phyloP scores from a whole-genome alignment of 2,113 vertebrate species.

The Bambusicola thoracicus region DNA sequence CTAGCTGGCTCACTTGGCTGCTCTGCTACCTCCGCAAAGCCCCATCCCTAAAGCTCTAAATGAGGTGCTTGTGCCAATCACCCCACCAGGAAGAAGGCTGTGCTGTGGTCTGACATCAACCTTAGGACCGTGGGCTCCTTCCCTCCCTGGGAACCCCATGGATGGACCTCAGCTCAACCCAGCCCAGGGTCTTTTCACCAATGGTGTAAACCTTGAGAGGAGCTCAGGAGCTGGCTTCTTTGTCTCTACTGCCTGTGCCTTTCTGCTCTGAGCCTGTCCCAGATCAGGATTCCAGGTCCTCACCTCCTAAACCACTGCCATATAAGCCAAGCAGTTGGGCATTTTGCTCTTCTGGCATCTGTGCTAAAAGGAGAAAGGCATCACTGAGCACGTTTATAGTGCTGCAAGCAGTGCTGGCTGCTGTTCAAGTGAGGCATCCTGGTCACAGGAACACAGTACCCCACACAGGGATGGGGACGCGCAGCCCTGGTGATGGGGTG shows the following conservation, averaged over 20 bases:
- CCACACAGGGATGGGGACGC: not conserved
- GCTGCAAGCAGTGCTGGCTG: not conserved
- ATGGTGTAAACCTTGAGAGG: not conserved
- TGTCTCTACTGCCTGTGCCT: not conserved
- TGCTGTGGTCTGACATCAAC: not conserved
- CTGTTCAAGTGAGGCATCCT: not conserved
- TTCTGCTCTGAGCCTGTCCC: not conserved
- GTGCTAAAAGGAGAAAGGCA: not conserved
- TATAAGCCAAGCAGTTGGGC: not conserved
- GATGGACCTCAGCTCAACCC: not conserved
- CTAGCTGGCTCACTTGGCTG: not conserved
- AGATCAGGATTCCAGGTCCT: not conserved
- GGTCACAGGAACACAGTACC: not conserved
- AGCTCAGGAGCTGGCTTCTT: conserved; percentile 21
- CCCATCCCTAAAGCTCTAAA: not conserved
- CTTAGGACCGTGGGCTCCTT: not conserved
- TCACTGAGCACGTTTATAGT: fast-evolving
- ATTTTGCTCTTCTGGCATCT: not conserved
- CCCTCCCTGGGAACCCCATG: no score
- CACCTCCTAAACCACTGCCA: not conserved
- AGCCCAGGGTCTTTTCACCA: not conserved
- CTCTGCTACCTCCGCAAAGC: not conserved
- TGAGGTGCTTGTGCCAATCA: not conserved
- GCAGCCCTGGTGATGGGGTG: not conserved
- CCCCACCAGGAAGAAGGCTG: not conserved